These are phyloP conservation scores for Meloidogyne floridensis DNA, from an alignment of 1,140 invertebrate genomes.

Conservation along the genomic window DNA sequence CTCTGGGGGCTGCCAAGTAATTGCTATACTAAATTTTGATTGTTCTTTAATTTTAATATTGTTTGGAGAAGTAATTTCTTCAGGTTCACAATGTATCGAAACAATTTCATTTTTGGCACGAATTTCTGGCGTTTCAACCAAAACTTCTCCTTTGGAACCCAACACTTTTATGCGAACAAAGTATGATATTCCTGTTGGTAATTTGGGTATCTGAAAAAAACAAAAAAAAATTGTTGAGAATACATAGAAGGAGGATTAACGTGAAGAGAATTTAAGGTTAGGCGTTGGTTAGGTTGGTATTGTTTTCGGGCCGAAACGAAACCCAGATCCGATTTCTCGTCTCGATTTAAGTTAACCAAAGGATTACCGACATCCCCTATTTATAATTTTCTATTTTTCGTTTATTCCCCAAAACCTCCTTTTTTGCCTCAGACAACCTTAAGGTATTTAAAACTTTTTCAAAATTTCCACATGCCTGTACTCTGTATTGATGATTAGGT, in stretches of 20 bases:
- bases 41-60: conserved; percentile 59
- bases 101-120: conserved; percentile 65
- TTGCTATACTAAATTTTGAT: conserved; percentile 59
- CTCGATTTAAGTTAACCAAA: no score
- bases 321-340: no score
- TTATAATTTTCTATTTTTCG: no score
- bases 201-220: conserved; percentile 57
- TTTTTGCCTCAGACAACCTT: no score
- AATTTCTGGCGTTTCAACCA: conserved; percentile 65
- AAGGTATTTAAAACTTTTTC: neutral
- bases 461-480: conserved; percentile 51
- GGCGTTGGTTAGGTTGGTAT: no score
- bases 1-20: conserved; percentile 62
- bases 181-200: conserved; percentile 64
- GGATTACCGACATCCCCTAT: no score
- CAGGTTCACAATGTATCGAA: conserved; percentile 61
- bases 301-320: no score
- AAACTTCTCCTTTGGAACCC: conserved; percentile 62
- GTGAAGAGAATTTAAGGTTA: no score
- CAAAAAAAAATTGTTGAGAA: conserved; percentile 8
- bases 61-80: conserved; percentile 63
- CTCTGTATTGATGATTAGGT: conserved; percentile 65
- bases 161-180: conserved; percentile 65
- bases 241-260: no score
- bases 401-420: no score